Evolutionary conservation across 1,140 invertebrate genomes (phyloP), one percentile per base, ranked within the genome.

Genomic region (Acromyrmex heyeri): DNA sequence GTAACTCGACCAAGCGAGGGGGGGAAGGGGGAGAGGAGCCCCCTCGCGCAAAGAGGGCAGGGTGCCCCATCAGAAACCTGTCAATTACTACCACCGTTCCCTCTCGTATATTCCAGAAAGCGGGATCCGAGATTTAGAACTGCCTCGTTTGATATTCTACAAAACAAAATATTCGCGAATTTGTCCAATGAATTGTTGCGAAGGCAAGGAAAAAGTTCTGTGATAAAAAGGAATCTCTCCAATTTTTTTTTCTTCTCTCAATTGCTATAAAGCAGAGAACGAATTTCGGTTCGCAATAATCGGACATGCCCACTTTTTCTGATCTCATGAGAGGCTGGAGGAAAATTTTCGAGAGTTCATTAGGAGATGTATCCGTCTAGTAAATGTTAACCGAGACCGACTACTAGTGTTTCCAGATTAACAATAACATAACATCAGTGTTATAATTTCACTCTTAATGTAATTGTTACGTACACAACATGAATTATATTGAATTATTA

Each of bases 141-240:
- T 61, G 79, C 79, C 79, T 44, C 79, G 16, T 77, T 44, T 24
- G 44, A 53, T 30, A 73, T 67, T 30, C 62, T 67, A 16, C 27
- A 18, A 50, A 48, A 67, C 2, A 48, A 65, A 21, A 65, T 0
- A 48, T 8, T 73, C 18, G 67, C 67, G 55, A 82, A 59, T 48
- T 82, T 18, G 24, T 57, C 18, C 44, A 24, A 62, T 8, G 57
- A 72, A 79, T 3, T 44, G 61, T 78, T 55, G 69, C 82, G 61
- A 59, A 21, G 65, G 69, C 69, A 65, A 86, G 77, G 88, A 90
- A 89, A 70, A 88, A 90, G 3, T 92, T 93, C 91, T 93, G 90
- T 88, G 93, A 90, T 91, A 44, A 44, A 91, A 87, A 86, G 86
- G 89, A 91, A 92, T 92, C 91, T 92, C 90, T 90, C 81, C 21